Conservation (phyloP, 2,113 vertebrate species). For the Gadus chalcogrammus region DNA sequence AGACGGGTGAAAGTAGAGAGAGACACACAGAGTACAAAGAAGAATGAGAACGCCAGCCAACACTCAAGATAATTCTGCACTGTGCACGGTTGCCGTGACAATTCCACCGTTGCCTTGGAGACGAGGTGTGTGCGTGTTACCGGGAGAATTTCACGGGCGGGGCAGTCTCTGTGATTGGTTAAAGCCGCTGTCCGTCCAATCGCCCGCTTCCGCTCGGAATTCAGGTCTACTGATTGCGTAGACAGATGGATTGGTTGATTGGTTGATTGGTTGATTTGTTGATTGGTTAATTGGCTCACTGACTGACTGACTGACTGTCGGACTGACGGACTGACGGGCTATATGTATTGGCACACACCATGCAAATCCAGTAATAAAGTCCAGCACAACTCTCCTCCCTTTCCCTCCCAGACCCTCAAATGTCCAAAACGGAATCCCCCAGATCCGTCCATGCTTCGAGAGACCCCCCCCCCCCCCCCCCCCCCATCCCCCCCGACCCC, state of each 20-base stretch:
- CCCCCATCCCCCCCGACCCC: constrained; percentile 14
- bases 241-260: constrained; percentile 41
- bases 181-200: constrained; percentile 29
- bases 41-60: constrained; percentile 50
- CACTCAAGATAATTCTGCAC: constrained; percentile 67
- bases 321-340: no score
- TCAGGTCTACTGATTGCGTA: constrained; percentile 6
- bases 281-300: no score
- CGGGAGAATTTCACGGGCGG: constrained; percentile 48
- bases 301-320: no score
- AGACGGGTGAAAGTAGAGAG: neutral
- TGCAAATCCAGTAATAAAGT: no score
- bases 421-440: no score
- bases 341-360: no score
- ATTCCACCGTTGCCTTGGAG: constrained; percentile 50
- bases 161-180: constrained; percentile 71
- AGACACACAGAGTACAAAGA: constrained; percentile 19
- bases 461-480: constrained; percentile 17
- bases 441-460: constrained; percentile 5
- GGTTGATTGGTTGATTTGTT: neutral
- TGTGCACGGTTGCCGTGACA: constrained; percentile 58
- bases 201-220: no score
- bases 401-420: no score
- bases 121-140: constrained; percentile 52
- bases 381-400: no score